Percentiles rank a stretch among this genome's conserved stretches.
Evolutionary conservation across 2,888 invertebrate species (phyloP).

Genomic region (Parnassius glacialis): DNA sequence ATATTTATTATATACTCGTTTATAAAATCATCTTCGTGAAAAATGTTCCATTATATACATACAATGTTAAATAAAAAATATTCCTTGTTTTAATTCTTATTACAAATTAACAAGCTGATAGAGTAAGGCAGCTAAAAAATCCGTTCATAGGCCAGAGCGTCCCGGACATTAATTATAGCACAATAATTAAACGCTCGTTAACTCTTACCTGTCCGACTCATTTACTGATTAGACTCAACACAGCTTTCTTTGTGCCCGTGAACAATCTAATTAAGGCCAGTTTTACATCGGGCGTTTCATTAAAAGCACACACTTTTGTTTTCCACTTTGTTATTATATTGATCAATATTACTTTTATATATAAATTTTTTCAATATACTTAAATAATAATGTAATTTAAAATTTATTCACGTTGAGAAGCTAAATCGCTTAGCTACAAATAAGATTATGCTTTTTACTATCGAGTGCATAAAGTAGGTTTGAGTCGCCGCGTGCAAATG

Average conservation of each 20-base stretch:
- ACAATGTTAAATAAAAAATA: too few species aligned
- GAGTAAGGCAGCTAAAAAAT: conserved; percentile 19
- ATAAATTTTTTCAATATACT: too few species aligned
- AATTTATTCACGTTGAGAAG: too few species aligned
- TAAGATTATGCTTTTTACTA: too few species aligned
- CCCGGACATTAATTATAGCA: conserved; percentile 42
- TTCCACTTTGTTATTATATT: not conserved
- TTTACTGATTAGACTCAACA: conserved; percentile 51
- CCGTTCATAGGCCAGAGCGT: conserved; percentile 17
- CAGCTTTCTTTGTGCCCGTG: conserved; percentile 29
- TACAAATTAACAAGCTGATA: conserved; percentile 17
- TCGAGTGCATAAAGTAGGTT: too few species aligned
- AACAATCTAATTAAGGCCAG: conserved; percentile 35
- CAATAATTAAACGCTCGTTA: conserved; percentile 57
- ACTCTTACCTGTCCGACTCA: conserved; percentile 51
- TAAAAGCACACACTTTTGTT: not conserved
- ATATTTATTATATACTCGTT: too few species aligned
- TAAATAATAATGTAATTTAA: too few species aligned
- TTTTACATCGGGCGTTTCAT: conserved; percentile 25
- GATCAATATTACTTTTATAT: too few species aligned
- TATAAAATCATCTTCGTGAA: too few species aligned
- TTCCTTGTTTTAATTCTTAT: not conserved
- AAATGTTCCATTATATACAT: too few species aligned
- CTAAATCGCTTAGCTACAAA: too few species aligned
- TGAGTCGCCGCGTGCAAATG: too few species aligned